These are phyloP conservation scores for Nymphalis c-album DNA, from an alignment of 2,888 invertebrate genomes.

Conservation along the genomic window DNA sequence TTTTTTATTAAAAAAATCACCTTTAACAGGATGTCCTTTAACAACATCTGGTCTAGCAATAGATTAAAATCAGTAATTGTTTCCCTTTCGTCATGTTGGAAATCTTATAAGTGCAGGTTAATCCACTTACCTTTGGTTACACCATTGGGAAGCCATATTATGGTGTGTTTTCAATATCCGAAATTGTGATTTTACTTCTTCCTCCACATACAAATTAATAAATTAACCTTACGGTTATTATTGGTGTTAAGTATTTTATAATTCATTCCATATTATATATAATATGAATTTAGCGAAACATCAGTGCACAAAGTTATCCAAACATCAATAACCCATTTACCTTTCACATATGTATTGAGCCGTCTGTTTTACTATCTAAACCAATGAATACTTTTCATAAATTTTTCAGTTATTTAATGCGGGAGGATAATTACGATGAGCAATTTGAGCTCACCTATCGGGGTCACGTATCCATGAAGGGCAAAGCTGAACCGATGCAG, in stretches of 20 bases:
- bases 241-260: too few species aligned
- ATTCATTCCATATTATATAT: too few species aligned
- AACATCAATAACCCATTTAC: too few species aligned
- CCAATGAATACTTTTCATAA: slow-evolving; percentile 10
- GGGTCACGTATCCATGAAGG: slow-evolving; percentile 95
- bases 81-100: slow-evolving; percentile 47
- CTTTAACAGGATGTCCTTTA: slow-evolving; percentile 10
- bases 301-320: too few species aligned
- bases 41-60: slow-evolving; percentile 43
- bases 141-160: slow-evolving; percentile 55
- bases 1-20: slow-evolving; percentile 11
- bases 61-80: slow-evolving; percentile 53
- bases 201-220: neutral
- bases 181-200: slow-evolving; percentile 3
- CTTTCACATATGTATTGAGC: too few species aligned
- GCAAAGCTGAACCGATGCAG: slow-evolving; percentile 96
- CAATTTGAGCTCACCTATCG: slow-evolving; percentile 92
- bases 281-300: too few species aligned
- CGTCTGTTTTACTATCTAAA: too few species aligned
- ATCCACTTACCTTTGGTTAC: slow-evolving; percentile 59
- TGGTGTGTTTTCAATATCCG: slow-evolving; percentile 9
- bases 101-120: slow-evolving; percentile 61
- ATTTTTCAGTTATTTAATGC: slow-evolving; percentile 87
- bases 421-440: slow-evolving; percentile 91
- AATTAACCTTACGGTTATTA: too few species aligned